Evolutionary conservation across 1,140 invertebrate species (phyloP), one percentile per base, ranked within the genome.

Genomic region (Sipha flava): DNA sequence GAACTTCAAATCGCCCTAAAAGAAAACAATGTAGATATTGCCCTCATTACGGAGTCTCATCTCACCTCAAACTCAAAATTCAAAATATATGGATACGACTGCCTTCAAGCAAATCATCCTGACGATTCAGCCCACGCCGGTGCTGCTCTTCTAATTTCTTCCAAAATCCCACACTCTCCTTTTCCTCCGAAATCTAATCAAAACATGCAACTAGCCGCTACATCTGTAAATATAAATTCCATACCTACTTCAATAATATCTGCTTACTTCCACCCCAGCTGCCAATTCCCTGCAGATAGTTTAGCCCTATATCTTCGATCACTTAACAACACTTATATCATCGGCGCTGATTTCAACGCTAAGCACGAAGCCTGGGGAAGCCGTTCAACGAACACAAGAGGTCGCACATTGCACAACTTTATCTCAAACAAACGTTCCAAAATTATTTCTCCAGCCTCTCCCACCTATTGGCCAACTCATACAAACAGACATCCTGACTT

Each of bases 271-370:
- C 84, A 84, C 31, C 83, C 84, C n/a, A 7, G 59, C 2, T 37
- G 16, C 34, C 59, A 18, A n/a, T 64, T 64, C 34, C 34, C 59
- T 37, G 18, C 31, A 64, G 14, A 37, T 6, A 23, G 2, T 23
- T 5, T 68, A 68, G 21, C 31, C 21, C 31, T 68, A 23, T n/a
- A 40, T 40, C 18, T 68, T 31, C 64, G 26, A 59, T 26, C 79
- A 12, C 79, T 87, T 21, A 85, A 85, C 9, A 59, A 77, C 10
- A 81, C 82, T 70, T 86, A 86, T 80, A 82, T 86, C 31, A 83
- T 82, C 4, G 85, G 84, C 18, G 85, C 85, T 0, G 85, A 87
- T 70, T 86, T 83, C 57, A 87, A 87, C 80, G 84, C 85, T n/a
- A 86, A 87, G 82, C 84, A 86, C 57, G 81, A 80, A 14, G 72